These are phyloP conservation scores for Orius insidiosus DNA, from an alignment of 1,140 invertebrate species.

Conservation along the genomic window DNA sequence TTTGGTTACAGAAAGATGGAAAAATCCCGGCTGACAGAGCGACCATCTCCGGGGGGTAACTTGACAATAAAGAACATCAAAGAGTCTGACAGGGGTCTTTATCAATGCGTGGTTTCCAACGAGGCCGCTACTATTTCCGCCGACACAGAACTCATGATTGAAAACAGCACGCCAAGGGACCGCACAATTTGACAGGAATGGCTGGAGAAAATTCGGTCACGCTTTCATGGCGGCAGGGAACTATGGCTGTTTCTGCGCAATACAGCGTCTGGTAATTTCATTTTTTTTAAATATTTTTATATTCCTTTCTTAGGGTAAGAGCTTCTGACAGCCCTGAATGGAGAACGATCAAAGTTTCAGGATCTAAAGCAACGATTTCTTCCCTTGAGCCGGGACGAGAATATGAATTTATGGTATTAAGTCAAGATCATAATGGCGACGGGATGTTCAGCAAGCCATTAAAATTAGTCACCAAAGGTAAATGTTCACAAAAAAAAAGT, in stretches of 20 bases:
- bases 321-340: constrained; percentile 52
- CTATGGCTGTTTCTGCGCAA: constrained; percentile 62
- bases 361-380: constrained; percentile 60
- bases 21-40: constrained; percentile 48
- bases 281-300: neutral
- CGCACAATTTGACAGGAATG: constrained; percentile 70
- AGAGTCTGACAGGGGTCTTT: constrained; percentile 75
- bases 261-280: constrained; percentile 65
- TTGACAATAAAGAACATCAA: constrained; percentile 65
- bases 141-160: constrained; percentile 72
- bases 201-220: constrained; percentile 60
- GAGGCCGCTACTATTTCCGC: constrained; percentile 78
- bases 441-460: constrained; percentile 81
- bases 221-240: constrained; percentile 72
- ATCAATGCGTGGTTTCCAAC: constrained; percentile 81
- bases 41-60: constrained; percentile 58
- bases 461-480: constrained; percentile 29
- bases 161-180: constrained; percentile 74
- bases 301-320: constrained; percentile 32
- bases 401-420: constrained; percentile 83
- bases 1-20: constrained; percentile 75
- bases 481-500: neutral
- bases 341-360: constrained; percentile 50
- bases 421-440: constrained; percentile 70
- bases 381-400: constrained; percentile 55